Conservation (phyloP, 2,797 vertebrate genomes). For the Takifugu rubripes region DNA sequence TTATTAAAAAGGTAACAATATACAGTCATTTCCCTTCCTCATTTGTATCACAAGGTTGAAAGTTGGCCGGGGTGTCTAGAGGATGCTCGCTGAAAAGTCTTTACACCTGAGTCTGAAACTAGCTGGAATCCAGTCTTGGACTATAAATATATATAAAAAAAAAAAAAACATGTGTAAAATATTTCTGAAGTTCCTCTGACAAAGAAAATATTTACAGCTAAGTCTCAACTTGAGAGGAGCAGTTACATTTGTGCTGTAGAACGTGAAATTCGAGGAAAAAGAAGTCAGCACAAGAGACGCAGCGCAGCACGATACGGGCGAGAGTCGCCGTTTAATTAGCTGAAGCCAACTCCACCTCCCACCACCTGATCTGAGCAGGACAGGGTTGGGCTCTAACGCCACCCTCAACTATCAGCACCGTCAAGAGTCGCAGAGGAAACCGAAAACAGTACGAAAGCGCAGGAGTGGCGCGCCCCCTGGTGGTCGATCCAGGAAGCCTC, state of each 20-base stretch:
- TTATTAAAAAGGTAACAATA: conserved; percentile 70
- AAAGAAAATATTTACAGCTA: conserved; percentile 70
- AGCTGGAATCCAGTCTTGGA: conserved; percentile 56
- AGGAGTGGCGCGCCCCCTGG: conserved; percentile 57
- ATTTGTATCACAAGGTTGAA: conserved; percentile 50
- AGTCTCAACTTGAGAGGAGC: conserved; percentile 51
- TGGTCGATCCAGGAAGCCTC: conserved; percentile 24
- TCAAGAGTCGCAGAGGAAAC: not conserved
- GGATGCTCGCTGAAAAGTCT: conserved; percentile 59
- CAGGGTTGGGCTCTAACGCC: conserved; percentile 14
- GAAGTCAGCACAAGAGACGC: conserved; percentile 41
- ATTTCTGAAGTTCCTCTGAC: conserved; percentile 58
- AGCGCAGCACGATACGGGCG: conserved; percentile 46
- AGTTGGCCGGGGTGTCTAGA: conserved; percentile 67
- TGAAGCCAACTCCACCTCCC: not conserved
- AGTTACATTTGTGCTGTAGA: conserved; percentile 34
- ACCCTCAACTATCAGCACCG: not conserved
- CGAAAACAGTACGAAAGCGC: conserved; percentile 13
- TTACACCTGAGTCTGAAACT: conserved; percentile 58
- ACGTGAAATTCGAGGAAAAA: conserved; percentile 41
- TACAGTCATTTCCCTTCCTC: conserved; percentile 26
- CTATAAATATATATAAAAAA: conserved; percentile 74
- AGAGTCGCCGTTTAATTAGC: conserved; percentile 5
- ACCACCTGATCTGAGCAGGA: not conserved
- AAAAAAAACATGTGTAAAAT: conserved; percentile 69